Conservation (phyloP, 1,140 invertebrate species). For the Scaptomyza graminum region DNA sequence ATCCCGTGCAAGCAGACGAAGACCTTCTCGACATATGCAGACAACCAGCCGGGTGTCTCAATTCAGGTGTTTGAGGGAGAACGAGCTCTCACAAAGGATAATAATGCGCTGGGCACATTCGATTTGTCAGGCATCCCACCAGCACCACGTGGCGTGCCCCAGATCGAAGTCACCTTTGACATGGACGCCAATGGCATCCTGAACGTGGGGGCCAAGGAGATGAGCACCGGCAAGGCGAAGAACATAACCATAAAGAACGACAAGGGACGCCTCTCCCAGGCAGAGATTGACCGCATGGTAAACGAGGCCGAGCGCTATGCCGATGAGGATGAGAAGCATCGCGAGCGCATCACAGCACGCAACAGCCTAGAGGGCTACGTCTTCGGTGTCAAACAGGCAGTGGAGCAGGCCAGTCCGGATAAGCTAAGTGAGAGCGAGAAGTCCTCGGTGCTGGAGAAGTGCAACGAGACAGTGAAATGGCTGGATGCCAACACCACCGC, state of each 20-base stretch:
- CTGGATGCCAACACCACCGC: constrained; percentile 86
- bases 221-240: constrained; percentile 85
- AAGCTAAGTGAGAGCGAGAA: constrained; percentile 87
- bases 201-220: constrained; percentile 87
- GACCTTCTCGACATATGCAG: constrained; percentile 88
- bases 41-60: constrained; percentile 89
- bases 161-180: constrained; percentile 89
- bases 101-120: constrained; percentile 91
- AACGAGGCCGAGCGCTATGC: constrained; percentile 71
- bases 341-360: constrained; percentile 86
- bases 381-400: constrained; percentile 88
- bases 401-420: constrained; percentile 86
- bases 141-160: constrained; percentile 91
- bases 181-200: constrained; percentile 87
- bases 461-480: constrained; percentile 86
- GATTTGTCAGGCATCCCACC: constrained; percentile 92
- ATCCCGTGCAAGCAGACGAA: constrained; percentile 88
- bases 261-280: constrained; percentile 91
- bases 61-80: constrained; percentile 89
- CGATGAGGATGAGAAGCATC: constrained; percentile 88
- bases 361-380: constrained; percentile 89
- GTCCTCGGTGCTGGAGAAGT: constrained; percentile 86
- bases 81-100: constrained; percentile 89
- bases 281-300: constrained; percentile 89
- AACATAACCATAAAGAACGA: constrained; percentile 95